These are phyloP conservation scores for Botia almorhae DNA, from an alignment of 2,797 vertebrate species.

Conservation along the genomic window DNA sequence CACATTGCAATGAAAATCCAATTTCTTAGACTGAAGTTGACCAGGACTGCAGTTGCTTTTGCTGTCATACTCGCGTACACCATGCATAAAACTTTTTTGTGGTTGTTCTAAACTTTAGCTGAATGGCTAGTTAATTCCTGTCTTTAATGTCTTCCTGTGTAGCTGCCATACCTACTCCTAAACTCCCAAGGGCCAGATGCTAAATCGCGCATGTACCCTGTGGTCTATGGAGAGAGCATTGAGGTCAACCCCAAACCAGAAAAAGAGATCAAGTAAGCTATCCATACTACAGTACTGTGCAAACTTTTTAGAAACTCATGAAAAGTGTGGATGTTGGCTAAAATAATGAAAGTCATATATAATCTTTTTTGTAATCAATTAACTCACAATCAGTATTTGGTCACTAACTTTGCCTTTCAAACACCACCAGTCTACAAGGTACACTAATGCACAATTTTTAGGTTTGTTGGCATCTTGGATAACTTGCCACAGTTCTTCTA, in stretches of 20 bases:
- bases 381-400: not conserved
- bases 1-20: no score
- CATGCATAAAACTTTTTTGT: not conserved
- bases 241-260: constrained; percentile 89
- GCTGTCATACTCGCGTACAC: no score
- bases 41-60: no score
- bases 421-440: no score
- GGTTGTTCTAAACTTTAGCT: not conserved
- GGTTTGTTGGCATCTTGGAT: no score
- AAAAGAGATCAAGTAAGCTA: constrained; percentile 89
- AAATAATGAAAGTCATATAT: not conserved
- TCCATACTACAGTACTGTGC: not conserved
- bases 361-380: not conserved
- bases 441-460: no score
- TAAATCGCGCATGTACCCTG: constrained; percentile 87
- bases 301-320: not conserved
- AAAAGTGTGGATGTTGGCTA: no score
- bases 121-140: not conserved
- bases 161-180: constrained; percentile 89
- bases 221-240: constrained; percentile 95
- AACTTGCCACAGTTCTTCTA: no score
- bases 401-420: no score
- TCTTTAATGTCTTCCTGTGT: constrained; percentile 47
- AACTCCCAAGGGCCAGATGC: constrained; percentile 78
- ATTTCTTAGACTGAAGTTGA: no score